Evolutionary conservation across 2,113 vertebrate species (phyloP), one percentile per base, ranked within the genome.

Genomic region (Pagrus major): DNA sequence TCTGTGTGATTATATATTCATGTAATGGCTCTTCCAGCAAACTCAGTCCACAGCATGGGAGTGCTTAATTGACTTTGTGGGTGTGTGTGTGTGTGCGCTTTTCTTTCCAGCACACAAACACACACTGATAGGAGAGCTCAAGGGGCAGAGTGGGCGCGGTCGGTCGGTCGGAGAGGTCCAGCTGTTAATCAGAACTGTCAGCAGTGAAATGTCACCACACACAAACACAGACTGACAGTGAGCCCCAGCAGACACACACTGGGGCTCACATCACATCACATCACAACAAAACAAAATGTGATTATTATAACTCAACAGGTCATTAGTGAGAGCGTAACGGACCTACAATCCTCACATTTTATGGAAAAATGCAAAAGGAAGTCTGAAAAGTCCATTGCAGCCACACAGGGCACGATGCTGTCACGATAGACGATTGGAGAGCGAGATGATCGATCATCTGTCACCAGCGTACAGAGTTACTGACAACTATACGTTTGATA

Each of bases 1-100:
- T 25, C 58, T 23, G 63, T 29, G 25, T 33, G 68, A 66, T 68
- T 74, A 66, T 42, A 55, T 61, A 69, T 69, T 80, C 25, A 74
- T 63, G 21, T 70, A 69, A 80, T 78, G 56, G 76, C 0, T 80
- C 27, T 16, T 78, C 27, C 71, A 88, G 61, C 70, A 78, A 89
- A 88, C 35, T 33, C 39, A 8, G 64, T 61, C 20, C 27, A 7
- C 68, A 41, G 60, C n/a, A 25, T 46, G 74, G 88, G 90, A 80
- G 89, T 86, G 89, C 74, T 81, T 86, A 67, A 86, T 93, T 94
- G 87, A 94, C 91, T 91, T 93, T 89, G 47, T 86, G 88, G 90
- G 87, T 71, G 78, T 77, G 80, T 63, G 42, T 64, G 66, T 56
- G 54, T 74, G 61, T 76, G 27, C 72, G 18, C 63, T 56, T 60